Base-by-base conservation (phyloP, 2,888 invertebrate genomes). In the Crematogaster levior region DNA sequence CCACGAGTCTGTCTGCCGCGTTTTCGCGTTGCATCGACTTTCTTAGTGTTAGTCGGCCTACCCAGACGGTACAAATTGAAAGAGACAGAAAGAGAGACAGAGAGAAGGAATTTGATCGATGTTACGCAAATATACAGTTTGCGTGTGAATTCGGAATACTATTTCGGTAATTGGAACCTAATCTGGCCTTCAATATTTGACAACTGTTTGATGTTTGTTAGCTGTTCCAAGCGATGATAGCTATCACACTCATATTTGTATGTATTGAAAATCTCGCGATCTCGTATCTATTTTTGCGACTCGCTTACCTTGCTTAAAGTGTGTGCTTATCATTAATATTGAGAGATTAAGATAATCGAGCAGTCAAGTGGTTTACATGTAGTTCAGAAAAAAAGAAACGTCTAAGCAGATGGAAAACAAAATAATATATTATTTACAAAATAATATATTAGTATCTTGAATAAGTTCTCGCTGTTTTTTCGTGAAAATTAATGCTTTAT, bases 1-100 rank as follows among this genome's bases (percentile, higher is more conserved):
- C 77, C 77, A 79, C 70, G 68, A 70, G 77, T 61, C 56, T 43
- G 77, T 79, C 77, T 79, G 34, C n/a, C 56, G 56, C 70, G 18
- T 48, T 74, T 73, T 74, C 60, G 48, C 34, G 21, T 18, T 34
- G 70, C 70, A 70, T 12, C 46, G 56, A 43, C 9, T 77, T 58
- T 58, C 70, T 56, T 53, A 66, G 66, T 40, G 43, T 61, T 58
- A 61, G 63, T 37, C 74, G 51, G 40, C 18, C n/a, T 46, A 46
- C 5, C 77, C 43, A 70, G 77, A 77, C 70, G 70, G 30, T 77
- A 56, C 68, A 66, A 66, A 30, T 53, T 30, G 3, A 27, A 15
- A 40, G 34, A 24, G 21, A 18, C 15, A 56, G 3, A 10, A 18
- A n/a, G 34, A 68, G 21, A 53, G n/a, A 43, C 12, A 30, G 21